These are phyloP conservation scores for Struthidea cinerea DNA, from an alignment of 2,113 vertebrate species.

Conservation along the genomic window DNA sequence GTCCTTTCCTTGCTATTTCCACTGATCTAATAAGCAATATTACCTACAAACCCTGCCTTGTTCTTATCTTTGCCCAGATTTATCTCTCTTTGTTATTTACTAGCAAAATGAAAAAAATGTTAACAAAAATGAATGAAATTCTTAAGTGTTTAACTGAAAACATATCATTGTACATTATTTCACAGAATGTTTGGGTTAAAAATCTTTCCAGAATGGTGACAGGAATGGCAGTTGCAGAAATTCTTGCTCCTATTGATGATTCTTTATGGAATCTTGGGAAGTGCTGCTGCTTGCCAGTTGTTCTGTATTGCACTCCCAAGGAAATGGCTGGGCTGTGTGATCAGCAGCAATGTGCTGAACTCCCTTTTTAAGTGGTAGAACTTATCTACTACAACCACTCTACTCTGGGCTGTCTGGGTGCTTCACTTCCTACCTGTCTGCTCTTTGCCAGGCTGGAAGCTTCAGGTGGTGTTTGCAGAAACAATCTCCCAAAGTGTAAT, in stretches of 20 bases:
- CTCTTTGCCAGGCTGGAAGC: not conserved
- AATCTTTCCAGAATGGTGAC: not conserved
- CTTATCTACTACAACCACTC: not conserved
- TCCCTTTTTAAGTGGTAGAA: not conserved
- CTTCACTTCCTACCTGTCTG: not conserved
- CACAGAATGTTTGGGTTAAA: not conserved
- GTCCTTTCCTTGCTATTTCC: not conserved
- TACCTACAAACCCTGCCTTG: not conserved
- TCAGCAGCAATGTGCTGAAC: not conserved
- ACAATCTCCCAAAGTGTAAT: not conserved
- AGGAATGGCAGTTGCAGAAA: not conserved
- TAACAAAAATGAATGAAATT: not conserved
- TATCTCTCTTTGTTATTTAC: not conserved
- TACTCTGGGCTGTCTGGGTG: not conserved
- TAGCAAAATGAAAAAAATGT: not conserved
- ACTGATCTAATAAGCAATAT: not conserved
- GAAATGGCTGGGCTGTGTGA: not conserved
- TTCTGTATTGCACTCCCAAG: not conserved
- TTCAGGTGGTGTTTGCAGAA: not conserved
- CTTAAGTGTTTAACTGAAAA: not conserved
- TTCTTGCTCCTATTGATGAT: not conserved
- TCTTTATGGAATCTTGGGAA: not conserved
- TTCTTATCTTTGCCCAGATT: not conserved
- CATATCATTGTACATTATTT: not conserved
- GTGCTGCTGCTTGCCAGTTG: not conserved